Conservation (phyloP, 2,113 vertebrate genomes). For the Tragelaphus buxtoni region DNA sequence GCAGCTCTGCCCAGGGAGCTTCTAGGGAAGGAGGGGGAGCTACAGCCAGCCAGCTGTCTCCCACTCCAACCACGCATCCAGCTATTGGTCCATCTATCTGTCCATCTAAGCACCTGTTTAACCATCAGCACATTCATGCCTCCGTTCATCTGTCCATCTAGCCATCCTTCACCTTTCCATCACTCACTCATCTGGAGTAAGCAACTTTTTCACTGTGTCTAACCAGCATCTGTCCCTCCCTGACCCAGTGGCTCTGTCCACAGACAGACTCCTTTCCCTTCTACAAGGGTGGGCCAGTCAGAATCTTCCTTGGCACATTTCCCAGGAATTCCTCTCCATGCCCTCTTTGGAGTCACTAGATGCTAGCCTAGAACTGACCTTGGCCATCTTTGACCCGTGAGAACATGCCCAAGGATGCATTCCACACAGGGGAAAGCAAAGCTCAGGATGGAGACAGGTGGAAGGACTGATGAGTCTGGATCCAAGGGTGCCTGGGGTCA, state of each 20-base stretch:
- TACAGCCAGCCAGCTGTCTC: not conserved
- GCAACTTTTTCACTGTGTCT: not conserved
- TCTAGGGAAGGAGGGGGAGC: not conserved
- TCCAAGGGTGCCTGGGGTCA: not conserved
- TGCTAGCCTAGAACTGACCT: not conserved
- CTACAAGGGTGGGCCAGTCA: not conserved
- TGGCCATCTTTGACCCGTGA: not conserved
- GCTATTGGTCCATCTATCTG: not conserved
- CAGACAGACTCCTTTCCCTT: not conserved
- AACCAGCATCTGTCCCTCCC: not conserved
- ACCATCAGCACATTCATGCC: not conserved
- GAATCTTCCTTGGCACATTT: not conserved
- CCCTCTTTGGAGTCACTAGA: not conserved
- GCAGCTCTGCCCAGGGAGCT: not conserved
- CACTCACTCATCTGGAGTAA: not conserved
- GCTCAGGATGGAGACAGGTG: not conserved
- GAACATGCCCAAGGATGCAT: no score
- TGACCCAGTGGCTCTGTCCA: accelerated
- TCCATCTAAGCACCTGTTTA: no score
- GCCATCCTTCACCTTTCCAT: not conserved
- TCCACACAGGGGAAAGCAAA: not conserved
- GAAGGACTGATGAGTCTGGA: accelerated
- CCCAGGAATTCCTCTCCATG: not conserved
- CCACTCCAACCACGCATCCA: not conserved
- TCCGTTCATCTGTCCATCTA: not conserved